A percentile compares a stretch with the other conserved stretches of the same genome.
Conservation (phyloP, 2,888 invertebrate species). For the Tanytarsus gracilentus region DNA sequence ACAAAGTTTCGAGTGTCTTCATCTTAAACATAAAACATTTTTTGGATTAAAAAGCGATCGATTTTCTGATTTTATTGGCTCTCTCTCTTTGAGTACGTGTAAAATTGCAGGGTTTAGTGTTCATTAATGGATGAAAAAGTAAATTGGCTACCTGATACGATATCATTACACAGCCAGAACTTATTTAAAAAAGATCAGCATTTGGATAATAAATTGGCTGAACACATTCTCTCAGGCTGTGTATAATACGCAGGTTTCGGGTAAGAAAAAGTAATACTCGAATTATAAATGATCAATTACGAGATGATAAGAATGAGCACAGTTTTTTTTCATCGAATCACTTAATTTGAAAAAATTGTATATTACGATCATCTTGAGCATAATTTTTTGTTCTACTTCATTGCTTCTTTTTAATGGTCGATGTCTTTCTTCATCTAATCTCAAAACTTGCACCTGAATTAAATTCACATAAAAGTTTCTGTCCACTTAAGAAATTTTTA, state of each 20-base stretch:
- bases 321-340: neutral
- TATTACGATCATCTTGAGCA: too few relatives aligned
- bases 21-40: too few relatives aligned
- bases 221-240: neutral
- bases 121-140: conserved; percentile 3
- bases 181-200: conserved; percentile 2
- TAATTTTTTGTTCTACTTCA: neutral
- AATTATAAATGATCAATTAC: conserved; percentile 27
- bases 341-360: neutral
- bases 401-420: neutral
- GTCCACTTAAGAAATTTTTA: neutral
- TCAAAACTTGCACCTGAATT: too few relatives aligned
- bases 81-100: too few relatives aligned
- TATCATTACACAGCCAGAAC: neutral
- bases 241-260: neutral
- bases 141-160: conserved; percentile 26
- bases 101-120: too few relatives aligned
- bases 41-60: too few relatives aligned
- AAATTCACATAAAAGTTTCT: neutral
- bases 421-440: neutral
- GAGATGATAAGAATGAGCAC: conserved; percentile 11
- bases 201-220: conserved; percentile 19
- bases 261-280: conserved; percentile 13
- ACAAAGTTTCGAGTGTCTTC: too few relatives aligned
- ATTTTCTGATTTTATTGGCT: conserved; percentile 7